Percentiles rank a stretch among this genome's conserved stretches.
Conservation (phyloP, 53 echinoderm and acorn worm genomes). For the Patiria pectinifera region DNA sequence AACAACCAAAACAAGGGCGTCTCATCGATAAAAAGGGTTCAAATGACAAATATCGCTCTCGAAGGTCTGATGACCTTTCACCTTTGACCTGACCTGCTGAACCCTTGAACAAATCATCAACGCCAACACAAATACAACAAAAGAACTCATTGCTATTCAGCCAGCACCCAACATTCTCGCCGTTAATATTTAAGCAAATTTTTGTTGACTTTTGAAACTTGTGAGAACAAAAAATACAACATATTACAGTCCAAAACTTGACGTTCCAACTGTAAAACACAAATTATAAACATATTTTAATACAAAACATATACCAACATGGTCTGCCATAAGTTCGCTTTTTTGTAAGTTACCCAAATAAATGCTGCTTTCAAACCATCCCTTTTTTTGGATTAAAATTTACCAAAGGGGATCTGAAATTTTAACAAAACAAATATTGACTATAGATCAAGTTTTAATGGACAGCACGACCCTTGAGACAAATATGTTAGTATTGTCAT, state of each 20-base stretch:
- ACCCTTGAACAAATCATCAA: conserved; percentile 30
- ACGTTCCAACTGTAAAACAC: no score
- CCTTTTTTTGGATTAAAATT: not conserved
- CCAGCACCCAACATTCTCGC: not conserved
- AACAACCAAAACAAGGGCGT: conserved; percentile 1
- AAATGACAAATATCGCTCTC: not conserved
- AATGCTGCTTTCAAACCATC: not conserved
- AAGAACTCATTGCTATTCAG: not conserved
- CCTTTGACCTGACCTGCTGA: not conserved
- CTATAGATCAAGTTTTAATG: not conserved
- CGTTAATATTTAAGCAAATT: not conserved
- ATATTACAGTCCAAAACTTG: no score
- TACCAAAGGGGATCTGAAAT: not conserved
- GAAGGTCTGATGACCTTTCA: not conserved
- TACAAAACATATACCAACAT: no score
- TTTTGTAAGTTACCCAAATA: no score
- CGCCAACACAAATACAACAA: conserved; percentile 30
- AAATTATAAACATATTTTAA: no score
- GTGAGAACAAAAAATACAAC: no score
- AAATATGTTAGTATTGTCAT: not conserved
- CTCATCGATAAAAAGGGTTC: conserved; percentile 25
- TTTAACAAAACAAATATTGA: not conserved
- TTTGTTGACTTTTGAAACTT: no score
- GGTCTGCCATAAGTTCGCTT: no score
- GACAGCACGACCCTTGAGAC: not conserved